phyloP scores from a whole-genome alignment of 2,888 invertebrate genomes.

The Spatulosminthurus flaviceps region DNA sequence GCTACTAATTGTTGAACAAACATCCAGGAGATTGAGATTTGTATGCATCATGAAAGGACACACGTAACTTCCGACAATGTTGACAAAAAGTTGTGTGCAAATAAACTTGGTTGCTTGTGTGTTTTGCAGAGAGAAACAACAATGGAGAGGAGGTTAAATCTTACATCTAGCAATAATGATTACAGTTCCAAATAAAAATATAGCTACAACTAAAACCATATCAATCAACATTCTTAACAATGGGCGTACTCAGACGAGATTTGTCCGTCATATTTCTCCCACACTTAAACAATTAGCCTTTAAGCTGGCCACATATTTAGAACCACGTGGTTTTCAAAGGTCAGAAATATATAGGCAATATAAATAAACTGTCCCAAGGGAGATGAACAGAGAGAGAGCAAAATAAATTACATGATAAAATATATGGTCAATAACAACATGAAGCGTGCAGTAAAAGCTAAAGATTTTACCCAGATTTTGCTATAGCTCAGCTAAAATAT shows the following conservation, averaged over 20 bases:
- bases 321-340: too few species aligned
- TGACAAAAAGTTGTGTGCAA: neutral
- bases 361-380: constrained; percentile 34
- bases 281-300: constrained; percentile 23
- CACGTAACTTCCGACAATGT: neutral
- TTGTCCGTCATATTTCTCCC: too few species aligned
- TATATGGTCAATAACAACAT: constrained; percentile 35
- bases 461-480: constrained; percentile 10
- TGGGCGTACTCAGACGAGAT: neutral
- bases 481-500: too few species aligned
- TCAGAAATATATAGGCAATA: neutral
- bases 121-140: constrained; percentile 31
- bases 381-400: constrained; percentile 5
- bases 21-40: neutral
- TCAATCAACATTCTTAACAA: constrained; percentile 26
- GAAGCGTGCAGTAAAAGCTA: constrained; percentile 38
- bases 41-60: constrained; percentile 28
- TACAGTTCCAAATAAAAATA: constrained; percentile 24
- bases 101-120: neutral
- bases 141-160: constrained; percentile 1
- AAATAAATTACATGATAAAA: too few species aligned
- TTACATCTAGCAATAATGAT: too few species aligned
- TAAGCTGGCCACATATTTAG: too few species aligned
- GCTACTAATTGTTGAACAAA: constrained; percentile 6
- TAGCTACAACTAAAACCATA: neutral